A percentile compares a stretch with the other conserved stretches of the same genome.
These are phyloP conservation scores for Drosophila ogumai DNA, from an alignment of 1,140 invertebrate genomes.

Conservation along the genomic window DNA sequence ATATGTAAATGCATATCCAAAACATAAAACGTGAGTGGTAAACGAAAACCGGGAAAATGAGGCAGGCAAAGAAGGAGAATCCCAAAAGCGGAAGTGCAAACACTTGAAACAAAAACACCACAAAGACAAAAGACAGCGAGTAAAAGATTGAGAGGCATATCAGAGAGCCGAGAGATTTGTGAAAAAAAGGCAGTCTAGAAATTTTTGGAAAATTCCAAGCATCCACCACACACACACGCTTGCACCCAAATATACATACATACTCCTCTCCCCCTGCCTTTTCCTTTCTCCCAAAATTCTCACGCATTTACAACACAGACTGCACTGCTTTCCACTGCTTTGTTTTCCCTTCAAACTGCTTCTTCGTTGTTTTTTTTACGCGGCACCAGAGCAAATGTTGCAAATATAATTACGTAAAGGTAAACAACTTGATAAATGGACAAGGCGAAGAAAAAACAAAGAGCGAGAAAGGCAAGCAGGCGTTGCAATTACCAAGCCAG, in stretches of 20 bases:
- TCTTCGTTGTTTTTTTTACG: slow-evolving; percentile 9
- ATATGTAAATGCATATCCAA: slow-evolving; percentile 42
- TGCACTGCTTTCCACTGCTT: slow-evolving; percentile 29
- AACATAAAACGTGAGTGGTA: slow-evolving; percentile 29
- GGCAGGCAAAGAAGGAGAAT: not conserved
- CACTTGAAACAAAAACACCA: slow-evolving; percentile 55
- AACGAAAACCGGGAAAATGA: slow-evolving; percentile 10
- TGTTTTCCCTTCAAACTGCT: slow-evolving; percentile 7
- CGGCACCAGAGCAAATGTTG: slow-evolving; percentile 45
- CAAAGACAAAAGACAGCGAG: slow-evolving; percentile 36
- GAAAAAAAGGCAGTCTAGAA: slow-evolving; percentile 46
- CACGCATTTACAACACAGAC: slow-evolving; percentile 26
- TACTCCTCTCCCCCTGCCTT: not conserved
- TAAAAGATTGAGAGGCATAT: not conserved
- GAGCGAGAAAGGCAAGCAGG: slow-evolving; percentile 25
- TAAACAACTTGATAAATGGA: slow-evolving; percentile 77
- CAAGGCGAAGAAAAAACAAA: slow-evolving; percentile 19
- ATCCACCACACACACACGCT: slow-evolving; percentile 46
- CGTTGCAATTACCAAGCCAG: slow-evolving; percentile 8
- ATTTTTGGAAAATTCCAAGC: slow-evolving; percentile 80
- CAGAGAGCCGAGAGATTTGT: slow-evolving; percentile 10
- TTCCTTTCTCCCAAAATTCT: slow-evolving; percentile 11
- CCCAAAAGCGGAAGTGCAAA: slow-evolving; percentile 73
- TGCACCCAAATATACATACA: not conserved
- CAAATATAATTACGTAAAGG: slow-evolving; percentile 82